Base-by-base conservation (phyloP, 2,888 invertebrate species). In the Tanaodytes sp. region DNA sequence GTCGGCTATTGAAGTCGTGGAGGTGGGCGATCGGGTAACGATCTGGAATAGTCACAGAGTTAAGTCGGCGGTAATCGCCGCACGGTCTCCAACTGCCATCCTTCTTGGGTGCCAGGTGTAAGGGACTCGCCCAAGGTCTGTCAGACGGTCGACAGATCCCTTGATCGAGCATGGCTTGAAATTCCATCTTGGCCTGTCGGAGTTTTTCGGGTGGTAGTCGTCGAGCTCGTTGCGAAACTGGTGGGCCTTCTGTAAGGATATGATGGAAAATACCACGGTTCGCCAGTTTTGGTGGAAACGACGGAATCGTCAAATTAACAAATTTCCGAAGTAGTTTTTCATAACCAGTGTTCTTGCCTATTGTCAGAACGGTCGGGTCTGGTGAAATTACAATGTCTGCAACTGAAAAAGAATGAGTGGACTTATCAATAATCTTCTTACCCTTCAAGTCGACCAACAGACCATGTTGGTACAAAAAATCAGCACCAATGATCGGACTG, bases 191-290 rank as follows among this genome's bases (percentile, higher is more conserved):
- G 0, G 79, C 80, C 2, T 48, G 57, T 20, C 70, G 23, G 0
- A 79, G 66, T 40, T 76, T 74, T 1, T 82, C 80, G 0, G 77
- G 77, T 5, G 76, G 16, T 2, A 85, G 57, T 0, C 82, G 72
- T 3, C 81, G 73, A 1, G 80, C 71, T 54, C 73, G 64, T 14
- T 73, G 31, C 15, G 54, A 55, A 4, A 79, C 77, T 4, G 82
- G 83, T 23, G 79, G 77, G n/a, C 82, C 81, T 1, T 67, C 27
- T 3, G 72, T 75, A 16, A 77, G 76, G 39, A 72, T 64, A 37
- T 77, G 75, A 57, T 74, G 68, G 6, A 30, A 39, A 11, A 76
- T 31, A n/a, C 16, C 20, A n/a, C 18, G 8, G 6, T 30, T 12
- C 15, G 19, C 9, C n/a, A 11, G 12, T 11, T 18, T 30, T 19